Conservation (phyloP, 1,140 invertebrate species). For the Cydia amplana region DNA sequence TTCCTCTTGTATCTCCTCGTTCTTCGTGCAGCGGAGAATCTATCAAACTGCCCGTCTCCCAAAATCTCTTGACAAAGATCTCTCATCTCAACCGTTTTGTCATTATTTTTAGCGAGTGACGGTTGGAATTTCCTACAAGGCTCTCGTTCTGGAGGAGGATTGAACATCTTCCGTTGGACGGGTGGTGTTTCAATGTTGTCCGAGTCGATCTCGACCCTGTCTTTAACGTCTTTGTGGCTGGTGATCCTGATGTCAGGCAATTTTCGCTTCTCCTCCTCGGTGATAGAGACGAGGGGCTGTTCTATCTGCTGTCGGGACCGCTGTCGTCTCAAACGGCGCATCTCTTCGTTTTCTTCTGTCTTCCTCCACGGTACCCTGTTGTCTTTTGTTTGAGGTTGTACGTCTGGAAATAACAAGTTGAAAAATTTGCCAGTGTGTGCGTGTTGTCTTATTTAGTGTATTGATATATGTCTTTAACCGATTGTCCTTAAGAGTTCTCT, state of each 20-base stretch:
- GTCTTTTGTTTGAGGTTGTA: slow-evolving; percentile 86
- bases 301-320: slow-evolving; percentile 71
- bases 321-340: slow-evolving; percentile 76
- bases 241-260: slow-evolving; percentile 68
- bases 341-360: slow-evolving; percentile 77
- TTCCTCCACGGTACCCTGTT: slow-evolving; percentile 88
- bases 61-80: slow-evolving; percentile 78
- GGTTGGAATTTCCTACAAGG: slow-evolving; percentile 79
- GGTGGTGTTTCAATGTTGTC: slow-evolving; percentile 95
- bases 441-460: too few species aligned
- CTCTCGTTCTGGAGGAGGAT: slow-evolving; percentile 82
- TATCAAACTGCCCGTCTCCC: slow-evolving; percentile 90
- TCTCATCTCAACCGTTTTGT: slow-evolving; percentile 71
- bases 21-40: slow-evolving; percentile 89
- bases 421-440: not conserved
- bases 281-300: slow-evolving; percentile 77
- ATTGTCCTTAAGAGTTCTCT: not conserved
- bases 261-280: slow-evolving; percentile 80
- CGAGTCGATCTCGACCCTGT: slow-evolving; percentile 92
- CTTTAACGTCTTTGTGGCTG: slow-evolving; percentile 68
- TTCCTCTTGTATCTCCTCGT: slow-evolving; percentile 90
- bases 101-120: slow-evolving; percentile 51
- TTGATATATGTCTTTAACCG: too few species aligned
- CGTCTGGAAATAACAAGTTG: slow-evolving; percentile 78
- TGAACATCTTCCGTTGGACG: slow-evolving; percentile 85